These are phyloP conservation scores for Mechanitis messenoides DNA, from an alignment of 2,888 invertebrate genomes.

Conservation along the genomic window DNA sequence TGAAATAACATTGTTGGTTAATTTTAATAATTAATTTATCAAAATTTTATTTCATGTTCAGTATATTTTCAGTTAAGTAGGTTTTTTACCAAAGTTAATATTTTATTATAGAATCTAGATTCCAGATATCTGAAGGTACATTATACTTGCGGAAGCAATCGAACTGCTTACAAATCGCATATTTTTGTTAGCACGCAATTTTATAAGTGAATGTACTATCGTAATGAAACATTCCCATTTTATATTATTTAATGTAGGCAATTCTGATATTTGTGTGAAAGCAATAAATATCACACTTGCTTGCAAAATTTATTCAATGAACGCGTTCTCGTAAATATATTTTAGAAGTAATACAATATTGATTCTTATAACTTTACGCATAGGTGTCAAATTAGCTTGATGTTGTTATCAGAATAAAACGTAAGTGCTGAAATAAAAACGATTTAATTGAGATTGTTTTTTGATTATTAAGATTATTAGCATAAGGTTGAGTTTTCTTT, in stretches of 20 bases:
- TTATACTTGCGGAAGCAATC: slow-evolving; percentile 37
- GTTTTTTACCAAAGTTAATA: too few species aligned
- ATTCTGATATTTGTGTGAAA: background rate
- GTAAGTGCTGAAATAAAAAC: background rate
- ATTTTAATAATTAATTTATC: too few species aligned
- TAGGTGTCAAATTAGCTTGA: background rate
- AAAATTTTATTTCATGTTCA: too few species aligned
- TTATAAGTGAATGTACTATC: slow-evolving; percentile 36
- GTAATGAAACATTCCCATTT: background rate
- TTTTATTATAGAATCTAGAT: too few species aligned
- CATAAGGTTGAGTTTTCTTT: background rate
- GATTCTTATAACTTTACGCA: background rate
- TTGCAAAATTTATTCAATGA: background rate
- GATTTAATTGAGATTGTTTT: background rate
- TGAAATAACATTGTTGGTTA: too few species aligned
- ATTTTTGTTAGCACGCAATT: slow-evolving; percentile 36
- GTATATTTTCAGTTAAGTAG: too few species aligned
- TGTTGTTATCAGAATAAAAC: background rate
- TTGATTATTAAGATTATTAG: background rate
- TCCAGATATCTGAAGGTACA: slow-evolving; percentile 19
- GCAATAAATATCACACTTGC: slow-evolving; percentile 1
- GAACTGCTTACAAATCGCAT: slow-evolving; percentile 34
- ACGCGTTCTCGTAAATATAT: background rate
- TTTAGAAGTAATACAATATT: background rate
- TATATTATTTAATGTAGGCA: background rate